Percentiles rank a stretch among this genome's conserved stretches.
These are phyloP conservation scores for Lophius americanus DNA, from an alignment of 2,797 vertebrate species.

Conservation along the genomic window DNA sequence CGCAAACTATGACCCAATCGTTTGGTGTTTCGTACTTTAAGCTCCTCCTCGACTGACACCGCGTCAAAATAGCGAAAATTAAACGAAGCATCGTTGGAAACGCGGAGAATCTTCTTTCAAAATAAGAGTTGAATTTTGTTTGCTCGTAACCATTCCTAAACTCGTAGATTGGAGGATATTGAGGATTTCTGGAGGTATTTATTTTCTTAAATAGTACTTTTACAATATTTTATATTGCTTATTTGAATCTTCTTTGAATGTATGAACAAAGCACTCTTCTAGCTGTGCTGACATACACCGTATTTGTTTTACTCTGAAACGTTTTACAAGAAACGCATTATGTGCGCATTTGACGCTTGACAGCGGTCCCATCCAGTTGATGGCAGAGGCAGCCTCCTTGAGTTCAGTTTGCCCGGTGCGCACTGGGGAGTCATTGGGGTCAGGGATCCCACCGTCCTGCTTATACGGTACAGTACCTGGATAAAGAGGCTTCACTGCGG, in stretches of 20 bases:
- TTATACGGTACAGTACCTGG: neutral
- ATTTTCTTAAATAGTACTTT: too few species aligned
- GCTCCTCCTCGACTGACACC: conserved; percentile 60
- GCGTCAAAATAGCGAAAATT: conserved; percentile 12
- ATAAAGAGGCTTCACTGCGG: conserved; percentile 9
- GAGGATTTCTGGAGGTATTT: too few species aligned
- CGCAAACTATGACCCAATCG: conserved; percentile 74
- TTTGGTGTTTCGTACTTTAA: conserved; percentile 65
- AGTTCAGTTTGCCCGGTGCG: conserved; percentile 64
- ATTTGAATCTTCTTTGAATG: too few species aligned
- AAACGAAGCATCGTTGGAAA: conserved; percentile 28
- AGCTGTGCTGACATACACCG: too few species aligned
- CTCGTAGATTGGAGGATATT: too few species aligned
- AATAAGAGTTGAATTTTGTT: neutral
- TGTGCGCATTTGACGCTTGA: accelerated
- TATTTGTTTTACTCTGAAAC: conserved; percentile 53
- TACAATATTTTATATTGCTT: too few species aligned
- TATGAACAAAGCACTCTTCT: too few species aligned
- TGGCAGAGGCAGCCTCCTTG: conserved; percentile 24
- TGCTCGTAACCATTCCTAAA: too few species aligned
- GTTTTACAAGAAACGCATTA: neutral
- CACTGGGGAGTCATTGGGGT: conserved; percentile 43
- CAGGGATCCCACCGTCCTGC: conserved; percentile 8
- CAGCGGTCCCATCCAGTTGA: conserved; percentile 62
- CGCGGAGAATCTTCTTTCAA: neutral